Evolutionary conservation across 2,888 invertebrate genomes (phyloP), one percentile per base, ranked within the genome.

Genomic region (Drosophila histrio): DNA sequence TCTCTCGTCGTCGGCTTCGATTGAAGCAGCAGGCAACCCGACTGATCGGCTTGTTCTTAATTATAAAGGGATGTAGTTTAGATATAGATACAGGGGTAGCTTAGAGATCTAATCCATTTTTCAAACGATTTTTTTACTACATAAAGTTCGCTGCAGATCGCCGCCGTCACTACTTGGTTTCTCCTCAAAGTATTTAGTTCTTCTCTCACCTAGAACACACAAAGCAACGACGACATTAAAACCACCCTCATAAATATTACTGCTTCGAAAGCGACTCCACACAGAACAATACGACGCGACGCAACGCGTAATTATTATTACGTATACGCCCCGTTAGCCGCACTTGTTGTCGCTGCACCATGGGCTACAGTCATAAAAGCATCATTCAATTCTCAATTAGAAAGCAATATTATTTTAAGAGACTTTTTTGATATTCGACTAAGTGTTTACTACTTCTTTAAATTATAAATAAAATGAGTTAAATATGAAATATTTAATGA

Each of bases 281-380:
- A 43, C 34, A 46, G 24, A 32, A 26, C 43, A 62, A 34, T 50
- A 17, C 54, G n/a, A 26, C 22, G 57, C 64, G 52, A 62, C 53
- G 64, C 54, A 47, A 49, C 60, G 72, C 67, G 72, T 80, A 74
- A 87, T 87, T 57, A 77, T 87, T 84, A 83, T 87, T 81, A 77
- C 87, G 85, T 69, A 81, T 87, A 81, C 85, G 77, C 85, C 62
- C 57, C 47, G 65, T 67, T 61, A 26, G 44, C n/a, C 36, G 41
- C 2, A 38, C 19, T 43, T 26, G 13, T 21, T 30, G 17, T 6
- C 21, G 38, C 19, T 32, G 58, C 28, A 72, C 58, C 32, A 50
- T 69, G 71, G 69, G 38, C 22, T 2, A 24, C 1, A 64, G 28
- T 8, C 13, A 9, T n/a, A 24, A 21, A 17, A 49, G 17, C 28